Conservation (phyloP, 23 tunicate genomes). For the Ascidia mentula region DNA sequence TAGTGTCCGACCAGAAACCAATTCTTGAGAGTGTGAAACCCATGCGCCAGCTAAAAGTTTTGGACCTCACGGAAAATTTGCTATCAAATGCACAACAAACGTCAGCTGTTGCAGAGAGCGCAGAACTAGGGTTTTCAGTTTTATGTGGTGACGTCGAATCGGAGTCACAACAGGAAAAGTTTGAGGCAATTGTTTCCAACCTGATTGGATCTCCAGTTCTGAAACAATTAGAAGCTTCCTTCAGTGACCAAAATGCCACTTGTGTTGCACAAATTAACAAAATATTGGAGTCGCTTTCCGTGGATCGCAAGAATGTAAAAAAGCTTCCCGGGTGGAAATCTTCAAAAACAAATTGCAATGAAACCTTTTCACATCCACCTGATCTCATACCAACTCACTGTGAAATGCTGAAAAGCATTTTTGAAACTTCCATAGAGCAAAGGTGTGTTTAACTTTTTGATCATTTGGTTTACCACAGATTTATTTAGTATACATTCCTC, state of each 20-base stretch:
- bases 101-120: not conserved
- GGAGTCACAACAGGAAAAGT: not conserved
- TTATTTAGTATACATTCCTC: too few species aligned
- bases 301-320: slow-evolving; percentile 15
- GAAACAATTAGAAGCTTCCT: not conserved
- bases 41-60: not conserved
- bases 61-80: slow-evolving; percentile 39
- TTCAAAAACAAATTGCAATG: not conserved
- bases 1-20: slow-evolving; percentile 24
- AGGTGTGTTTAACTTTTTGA: too few species aligned
- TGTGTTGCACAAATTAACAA: not conserved
- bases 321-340: slow-evolving; percentile 31
- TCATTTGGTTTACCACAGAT: too few species aligned
- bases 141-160: slow-evolving; percentile 3
- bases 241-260: not conserved
- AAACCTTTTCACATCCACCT: not conserved
- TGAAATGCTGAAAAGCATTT: slow-evolving; percentile 15
- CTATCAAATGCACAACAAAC: slow-evolving; percentile 30
- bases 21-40: not conserved
- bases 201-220: not conserved
- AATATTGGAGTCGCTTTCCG: not conserved
- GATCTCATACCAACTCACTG: slow-evolving; percentile 23
- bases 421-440: slow-evolving; percentile 18
- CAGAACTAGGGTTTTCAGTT: not conserved
- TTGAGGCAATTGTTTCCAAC: not conserved